These are phyloP conservation scores for Etheostoma cragini DNA, from an alignment of 2,113 vertebrate genomes.

Conservation along the genomic window DNA sequence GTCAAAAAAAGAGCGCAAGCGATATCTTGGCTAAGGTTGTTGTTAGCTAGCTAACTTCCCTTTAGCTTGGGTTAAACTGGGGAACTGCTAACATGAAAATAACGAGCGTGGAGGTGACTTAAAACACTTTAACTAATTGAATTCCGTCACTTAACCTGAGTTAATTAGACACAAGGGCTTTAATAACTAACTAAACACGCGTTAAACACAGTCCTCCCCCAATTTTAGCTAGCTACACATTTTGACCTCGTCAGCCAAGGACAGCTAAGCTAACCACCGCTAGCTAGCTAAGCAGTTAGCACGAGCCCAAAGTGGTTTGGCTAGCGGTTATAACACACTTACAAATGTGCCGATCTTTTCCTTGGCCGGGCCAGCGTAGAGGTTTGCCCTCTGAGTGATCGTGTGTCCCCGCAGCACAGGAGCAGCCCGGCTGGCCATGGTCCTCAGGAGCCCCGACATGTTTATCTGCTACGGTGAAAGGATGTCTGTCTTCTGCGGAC, in stretches of 20 bases:
- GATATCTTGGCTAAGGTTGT: too few species aligned
- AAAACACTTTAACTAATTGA: too few species aligned
- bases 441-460: slow-evolving; percentile 64
- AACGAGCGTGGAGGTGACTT: too few species aligned
- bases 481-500: background rate
- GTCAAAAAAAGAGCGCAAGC: too few species aligned
- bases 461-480: background rate
- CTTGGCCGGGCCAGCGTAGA: slow-evolving; percentile 48
- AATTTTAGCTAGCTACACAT: background rate
- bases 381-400: slow-evolving; percentile 42
- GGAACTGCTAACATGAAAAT: too few species aligned
- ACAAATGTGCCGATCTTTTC: slow-evolving; percentile 45
- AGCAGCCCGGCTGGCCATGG: slow-evolving; percentile 35
- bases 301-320: background rate
- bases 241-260: slow-evolving; percentile 70
- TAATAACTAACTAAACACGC: too few species aligned
- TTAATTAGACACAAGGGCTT: background rate
- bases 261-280: slow-evolving; percentile 3
- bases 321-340: background rate
- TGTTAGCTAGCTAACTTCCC: too few species aligned
- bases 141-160: too few species aligned
- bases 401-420: slow-evolving; percentile 46
- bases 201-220: too few species aligned
- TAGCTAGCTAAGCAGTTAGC: slow-evolving; percentile 8
- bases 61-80: too few species aligned